Conservation (phyloP, 1,140 invertebrate genomes). For the Nephotettix cincticeps region DNA sequence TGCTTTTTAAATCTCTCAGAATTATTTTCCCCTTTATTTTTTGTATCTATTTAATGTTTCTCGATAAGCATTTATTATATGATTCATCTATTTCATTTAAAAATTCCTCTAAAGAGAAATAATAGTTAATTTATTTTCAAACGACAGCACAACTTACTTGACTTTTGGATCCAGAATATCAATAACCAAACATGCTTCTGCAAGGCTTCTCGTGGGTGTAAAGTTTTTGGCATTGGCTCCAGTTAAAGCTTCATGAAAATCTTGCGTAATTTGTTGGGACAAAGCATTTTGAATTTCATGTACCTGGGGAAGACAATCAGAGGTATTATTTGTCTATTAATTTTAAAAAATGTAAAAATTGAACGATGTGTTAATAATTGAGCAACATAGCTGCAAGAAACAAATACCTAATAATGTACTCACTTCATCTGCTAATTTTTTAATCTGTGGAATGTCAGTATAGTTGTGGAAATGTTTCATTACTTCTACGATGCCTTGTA, state of each 20-base stretch:
- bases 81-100: too few species aligned
- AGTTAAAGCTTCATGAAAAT: constrained; percentile 92
- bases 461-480: constrained; percentile 85
- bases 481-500: constrained; percentile 97
- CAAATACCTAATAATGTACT: too few species aligned
- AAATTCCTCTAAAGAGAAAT: too few species aligned
- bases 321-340: too few species aligned
- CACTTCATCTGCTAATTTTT: constrained; percentile 74
- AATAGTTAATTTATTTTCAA: too few species aligned
- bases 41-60: too few species aligned
- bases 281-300: constrained; percentile 81
- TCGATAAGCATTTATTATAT: too few species aligned
- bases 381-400: too few species aligned
- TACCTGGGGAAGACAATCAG: constrained; percentile 58
- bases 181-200: constrained; percentile 91
- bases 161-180: constrained; percentile 89
- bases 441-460: constrained; percentile 83
- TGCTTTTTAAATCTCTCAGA: too few species aligned
- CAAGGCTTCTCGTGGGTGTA: constrained; percentile 70
- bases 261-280: constrained; percentile 88
- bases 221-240: constrained; percentile 70
- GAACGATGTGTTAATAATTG: too few species aligned
- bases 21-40: too few species aligned
- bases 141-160: constrained; percentile 59
- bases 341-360: too few species aligned